Conservation (phyloP, 1,140 invertebrate genomes). For the Meloidogyne chitwoodi region DNA sequence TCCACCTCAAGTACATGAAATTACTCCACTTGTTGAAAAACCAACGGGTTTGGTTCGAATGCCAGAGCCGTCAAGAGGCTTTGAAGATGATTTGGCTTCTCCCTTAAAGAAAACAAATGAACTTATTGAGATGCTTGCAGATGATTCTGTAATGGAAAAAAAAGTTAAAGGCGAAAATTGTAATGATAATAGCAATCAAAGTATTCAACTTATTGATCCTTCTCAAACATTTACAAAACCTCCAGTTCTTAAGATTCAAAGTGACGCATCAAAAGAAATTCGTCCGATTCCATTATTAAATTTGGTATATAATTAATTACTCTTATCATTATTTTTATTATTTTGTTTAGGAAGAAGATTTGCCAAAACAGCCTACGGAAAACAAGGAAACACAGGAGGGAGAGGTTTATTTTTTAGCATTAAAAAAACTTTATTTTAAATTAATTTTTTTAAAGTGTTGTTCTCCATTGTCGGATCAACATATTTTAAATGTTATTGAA, state of each 20-base stretch:
- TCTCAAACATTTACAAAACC: background rate
- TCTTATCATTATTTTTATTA: too few relatives aligned
- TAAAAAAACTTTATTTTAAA: too few relatives aligned
- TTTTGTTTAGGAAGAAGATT: background rate
- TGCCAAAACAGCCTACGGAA: background rate
- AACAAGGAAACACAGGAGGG: background rate
- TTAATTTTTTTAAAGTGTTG: too few relatives aligned
- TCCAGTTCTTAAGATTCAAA: background rate
- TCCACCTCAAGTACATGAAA: slow-evolving; percentile 8
- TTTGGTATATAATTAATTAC: background rate
- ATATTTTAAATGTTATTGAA: background rate
- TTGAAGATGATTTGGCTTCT: background rate
- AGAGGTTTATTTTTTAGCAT: background rate
- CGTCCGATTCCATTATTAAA: background rate
- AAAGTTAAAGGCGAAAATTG: background rate
- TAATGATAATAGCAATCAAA: background rate
- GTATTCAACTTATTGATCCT: background rate
- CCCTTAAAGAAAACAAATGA: background rate
- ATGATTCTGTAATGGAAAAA: background rate
- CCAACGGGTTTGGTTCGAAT: background rate
- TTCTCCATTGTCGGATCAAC: background rate
- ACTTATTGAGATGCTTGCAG: background rate
- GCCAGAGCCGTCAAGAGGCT: background rate
- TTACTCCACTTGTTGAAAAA: slow-evolving; percentile 9
- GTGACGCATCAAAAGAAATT: background rate